Evolutionary conservation across 2,888 invertebrate genomes (phyloP), one percentile per base, ranked within the genome.

Genomic region (Acanthopleura granulata): DNA sequence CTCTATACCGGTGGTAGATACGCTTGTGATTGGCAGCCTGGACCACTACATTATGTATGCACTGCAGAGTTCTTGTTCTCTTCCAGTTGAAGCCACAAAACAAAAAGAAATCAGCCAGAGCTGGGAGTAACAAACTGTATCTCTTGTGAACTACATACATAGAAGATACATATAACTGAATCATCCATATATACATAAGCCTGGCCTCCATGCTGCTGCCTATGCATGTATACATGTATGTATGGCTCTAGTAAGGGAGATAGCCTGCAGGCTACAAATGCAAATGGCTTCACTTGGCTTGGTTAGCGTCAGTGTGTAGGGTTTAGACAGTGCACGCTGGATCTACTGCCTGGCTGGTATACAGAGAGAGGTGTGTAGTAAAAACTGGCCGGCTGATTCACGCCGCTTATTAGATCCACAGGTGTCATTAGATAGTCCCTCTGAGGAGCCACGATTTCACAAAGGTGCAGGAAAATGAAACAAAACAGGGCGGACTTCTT

Each of bases 191-290:
- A 66, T 25, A 66, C 25, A 27, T 22, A 25, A 16, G 16, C 29
- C n/a, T 12, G 57, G 18, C 3, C 3, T n/a, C 22, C 12, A 18
- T 57, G 18, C 25, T 25, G 27, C 29, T 62, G 25, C n/a, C 22
- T 15, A 22, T 15, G 12, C 25, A n/a, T n/a, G 27, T 6, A 66
- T 66, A 27, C 25, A 66, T 66, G 6, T 25, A 27, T 66, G 66
- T 22, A 57, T 66, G 25, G 66, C 16, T 18, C 12, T 6, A 66
- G 66, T 27, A 66, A 14, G 25, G 66, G 25, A 6, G 25, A 22
- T 22, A 66, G 66, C 66, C 66, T 66, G 16, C 22, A 66, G 66
- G 66, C 66, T 27, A 66, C 12, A 66, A 27, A 66, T 66, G 66
- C 66, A 27, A 66, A 66, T 66, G 22, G 66, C 66, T 66, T 66